phyloP scores from a whole-genome alignment of 2,888 invertebrate species.

The Acrocera orbiculus region DNA sequence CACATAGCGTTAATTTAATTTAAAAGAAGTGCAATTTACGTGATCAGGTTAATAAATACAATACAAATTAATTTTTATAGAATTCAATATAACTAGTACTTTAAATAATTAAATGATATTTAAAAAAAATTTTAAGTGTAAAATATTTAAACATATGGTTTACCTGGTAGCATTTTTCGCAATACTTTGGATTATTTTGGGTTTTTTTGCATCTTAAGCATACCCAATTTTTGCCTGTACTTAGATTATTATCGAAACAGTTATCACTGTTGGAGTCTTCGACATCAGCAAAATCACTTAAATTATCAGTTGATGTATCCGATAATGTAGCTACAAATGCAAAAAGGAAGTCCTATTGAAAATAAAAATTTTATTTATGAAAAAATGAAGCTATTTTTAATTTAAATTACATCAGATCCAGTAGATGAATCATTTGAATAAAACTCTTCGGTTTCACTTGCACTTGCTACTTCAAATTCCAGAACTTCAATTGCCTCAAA shows the following conservation, averaged over 20 bases:
- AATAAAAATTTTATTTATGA: neutral
- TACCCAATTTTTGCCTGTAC: slow-evolving; percentile 41
- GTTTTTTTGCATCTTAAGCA: slow-evolving; percentile 45
- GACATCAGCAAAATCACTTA: slow-evolving; percentile 18
- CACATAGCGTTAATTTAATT: slow-evolving; percentile 3
- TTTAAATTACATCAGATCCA: slow-evolving; percentile 33
- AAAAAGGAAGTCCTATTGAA: slow-evolving; percentile 14
- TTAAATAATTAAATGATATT: no score
- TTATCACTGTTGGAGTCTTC: slow-evolving; percentile 17
- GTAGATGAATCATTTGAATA: slow-evolving; percentile 34
- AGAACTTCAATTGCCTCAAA: slow-evolving; percentile 20
- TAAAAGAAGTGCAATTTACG: neutral
- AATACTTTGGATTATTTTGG: slow-evolving; percentile 48
- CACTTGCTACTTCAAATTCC: slow-evolving; percentile 39
- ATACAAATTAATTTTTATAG: neutral
- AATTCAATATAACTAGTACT: slow-evolving; percentile 3
- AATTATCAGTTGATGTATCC: slow-evolving; percentile 7
- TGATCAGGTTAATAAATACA: neutral
- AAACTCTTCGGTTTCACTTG: slow-evolving; percentile 32
- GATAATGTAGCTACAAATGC: slow-evolving; percentile 11
- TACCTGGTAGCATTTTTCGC: slow-evolving; percentile 54
- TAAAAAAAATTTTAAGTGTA: no score
- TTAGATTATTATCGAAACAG: slow-evolving; percentile 33
- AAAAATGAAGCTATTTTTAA: slow-evolving; percentile 1
- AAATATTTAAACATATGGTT: neutral